These are phyloP conservation scores for Sinocyclocheilus rhinocerous DNA, from an alignment of 2,113 vertebrate genomes.

Conservation along the genomic window DNA sequence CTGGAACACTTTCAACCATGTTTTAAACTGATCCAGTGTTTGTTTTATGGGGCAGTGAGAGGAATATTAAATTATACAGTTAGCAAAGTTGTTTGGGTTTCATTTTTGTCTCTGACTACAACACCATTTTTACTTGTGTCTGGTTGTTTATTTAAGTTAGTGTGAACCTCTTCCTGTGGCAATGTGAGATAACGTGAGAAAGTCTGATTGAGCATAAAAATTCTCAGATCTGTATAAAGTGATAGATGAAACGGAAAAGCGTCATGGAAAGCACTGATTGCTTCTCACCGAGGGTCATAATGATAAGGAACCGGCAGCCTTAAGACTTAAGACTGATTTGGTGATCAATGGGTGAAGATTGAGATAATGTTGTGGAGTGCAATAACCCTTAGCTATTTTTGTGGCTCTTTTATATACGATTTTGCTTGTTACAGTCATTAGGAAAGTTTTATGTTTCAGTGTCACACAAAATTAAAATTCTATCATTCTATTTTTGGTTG, in stretches of 20 bases:
- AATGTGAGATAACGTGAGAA: background rate
- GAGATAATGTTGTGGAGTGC: background rate
- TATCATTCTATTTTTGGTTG: background rate
- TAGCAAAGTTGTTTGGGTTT: background rate
- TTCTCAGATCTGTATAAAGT: background rate
- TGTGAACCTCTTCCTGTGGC: background rate
- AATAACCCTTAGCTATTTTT: background rate
- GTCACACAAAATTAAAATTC: background rate
- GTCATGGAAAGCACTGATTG: constrained; percentile 8
- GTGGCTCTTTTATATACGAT: background rate
- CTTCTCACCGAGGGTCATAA: background rate
- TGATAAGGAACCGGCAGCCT: constrained; percentile 6
- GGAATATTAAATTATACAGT: background rate
- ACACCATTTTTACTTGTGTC: background rate
- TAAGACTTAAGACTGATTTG: background rate
- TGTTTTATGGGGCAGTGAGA: background rate
- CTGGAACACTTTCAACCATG: background rate
- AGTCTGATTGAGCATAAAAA: background rate
- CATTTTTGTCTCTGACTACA: background rate
- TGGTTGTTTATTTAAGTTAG: background rate
- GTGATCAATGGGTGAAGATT: constrained; percentile 5
- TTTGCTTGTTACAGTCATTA: background rate
- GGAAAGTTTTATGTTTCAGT: background rate
- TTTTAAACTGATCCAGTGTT: background rate
- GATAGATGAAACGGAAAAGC: constrained; percentile 19